Base-by-base conservation (phyloP, 1,140 invertebrate species). In the Heterodera carotae region DNA sequence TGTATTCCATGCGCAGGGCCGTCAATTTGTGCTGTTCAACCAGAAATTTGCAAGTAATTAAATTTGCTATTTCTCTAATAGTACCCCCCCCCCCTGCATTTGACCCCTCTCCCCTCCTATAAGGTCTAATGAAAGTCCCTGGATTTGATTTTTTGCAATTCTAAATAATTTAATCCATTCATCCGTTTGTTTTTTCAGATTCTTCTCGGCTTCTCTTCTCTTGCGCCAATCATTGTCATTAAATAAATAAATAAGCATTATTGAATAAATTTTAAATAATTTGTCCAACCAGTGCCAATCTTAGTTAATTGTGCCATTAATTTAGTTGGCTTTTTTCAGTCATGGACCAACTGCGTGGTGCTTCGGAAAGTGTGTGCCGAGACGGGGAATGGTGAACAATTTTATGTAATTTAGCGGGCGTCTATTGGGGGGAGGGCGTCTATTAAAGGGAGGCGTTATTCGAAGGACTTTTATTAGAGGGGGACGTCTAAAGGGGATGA, bases 1-100 rank as follows among this genome's bases (percentile, higher is more conserved):
- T 25, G 83, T 76, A 15, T 83, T 82, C 64, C 80, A 84, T 59
- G 76, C 56, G n/a, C 83, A 83, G 48, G 59, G 75, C 29, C 75
- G 80, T 12, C 68, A 79, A 31, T 85, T 29, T 67, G 83, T 83
- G 15, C 29, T 78, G 22, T 83, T 83, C 56, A 84, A 83, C 66
- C 75, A 84, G 68, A 69, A 77, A 10, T 83, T 83, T 74, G 69
- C 77, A 10, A 36, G 80, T 83, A 39, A 84, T 43, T 29, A 80
- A 43, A 18, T 8, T 78, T 7, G n/a, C 29, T 5, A 29, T 25
- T 29, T 76, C 15, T 10, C 27, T 4, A 2, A 22, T 15, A 70
- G 25, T 33, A 75, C n/a, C n/a, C n/a, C n/a, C n/a, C n/a, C n/a
- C n/a, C n/a, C n/a, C n/a, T n/a, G n/a, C n/a, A n/a, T n/a, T n/a